Conservation (phyloP, 1,140 invertebrate species). For the Trachelipus rathkii region DNA sequence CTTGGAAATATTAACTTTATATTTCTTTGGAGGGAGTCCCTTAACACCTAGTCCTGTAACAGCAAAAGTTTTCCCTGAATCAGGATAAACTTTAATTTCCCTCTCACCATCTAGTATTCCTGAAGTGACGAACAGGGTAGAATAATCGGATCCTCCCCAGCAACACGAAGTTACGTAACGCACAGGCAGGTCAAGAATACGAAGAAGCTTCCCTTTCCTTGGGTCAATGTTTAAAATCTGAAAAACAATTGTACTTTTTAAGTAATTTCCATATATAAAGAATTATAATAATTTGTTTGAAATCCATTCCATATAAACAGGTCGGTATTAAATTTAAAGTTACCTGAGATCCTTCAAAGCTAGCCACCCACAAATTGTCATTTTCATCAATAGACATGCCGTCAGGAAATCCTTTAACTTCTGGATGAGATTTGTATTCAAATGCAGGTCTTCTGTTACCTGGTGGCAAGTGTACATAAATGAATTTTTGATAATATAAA, state of each 20-base stretch:
- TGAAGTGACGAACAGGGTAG: conserved; percentile 54
- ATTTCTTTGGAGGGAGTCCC: conserved; percentile 7
- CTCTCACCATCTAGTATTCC: conserved; percentile 54
- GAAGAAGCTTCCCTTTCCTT: conserved; percentile 48
- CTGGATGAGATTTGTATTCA: too few relatives aligned
- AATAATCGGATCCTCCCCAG: conserved; percentile 58
- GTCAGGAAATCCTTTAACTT: too few relatives aligned
- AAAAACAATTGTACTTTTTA: background rate
- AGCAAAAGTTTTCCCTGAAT: conserved; percentile 42
- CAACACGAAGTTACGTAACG: conserved; percentile 57
- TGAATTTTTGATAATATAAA: too few relatives aligned
- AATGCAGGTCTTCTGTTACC: too few relatives aligned
- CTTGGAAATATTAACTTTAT: conserved; percentile 9
- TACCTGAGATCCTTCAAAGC: too few relatives aligned
- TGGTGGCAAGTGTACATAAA: too few relatives aligned
- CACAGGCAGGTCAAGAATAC: conserved; percentile 50
- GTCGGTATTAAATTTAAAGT: too few relatives aligned
- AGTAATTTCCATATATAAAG: too few relatives aligned
- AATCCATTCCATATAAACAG: too few relatives aligned
- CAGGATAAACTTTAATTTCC: conserved; percentile 47
- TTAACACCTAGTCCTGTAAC: conserved; percentile 28
- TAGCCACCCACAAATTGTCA: too few relatives aligned
- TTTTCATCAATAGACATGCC: too few relatives aligned
- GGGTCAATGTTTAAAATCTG: conserved; percentile 50
- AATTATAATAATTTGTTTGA: too few relatives aligned